Evolutionary conservation across 2,888 invertebrate genomes (phyloP).

Genomic region (Luperina nickerlii): DNA sequence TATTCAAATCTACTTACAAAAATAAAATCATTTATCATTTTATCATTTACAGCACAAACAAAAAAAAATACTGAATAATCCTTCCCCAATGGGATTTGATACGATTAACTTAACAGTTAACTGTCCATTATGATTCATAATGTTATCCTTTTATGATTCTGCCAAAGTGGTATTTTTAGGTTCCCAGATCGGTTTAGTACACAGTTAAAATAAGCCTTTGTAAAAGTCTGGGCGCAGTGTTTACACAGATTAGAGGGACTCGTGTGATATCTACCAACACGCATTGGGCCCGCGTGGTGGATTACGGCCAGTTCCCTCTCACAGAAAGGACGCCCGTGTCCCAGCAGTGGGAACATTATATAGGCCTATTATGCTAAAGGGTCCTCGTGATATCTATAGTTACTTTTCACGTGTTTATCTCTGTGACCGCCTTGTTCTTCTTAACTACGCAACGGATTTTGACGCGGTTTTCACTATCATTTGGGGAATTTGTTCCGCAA

Average conservation of each 20-base stretch:
- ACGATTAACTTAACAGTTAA: too few relatives aligned
- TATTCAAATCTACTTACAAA: too few relatives aligned
- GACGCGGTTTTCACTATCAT: neutral
- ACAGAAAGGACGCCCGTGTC: neutral
- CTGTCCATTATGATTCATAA: too few relatives aligned
- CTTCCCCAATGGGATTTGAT: too few relatives aligned
- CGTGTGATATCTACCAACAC: too few relatives aligned
- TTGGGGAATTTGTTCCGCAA: neutral
- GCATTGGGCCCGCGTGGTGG: too few relatives aligned
- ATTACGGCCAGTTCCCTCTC: too few relatives aligned
- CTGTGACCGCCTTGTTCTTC: neutral
- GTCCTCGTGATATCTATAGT: neutral
- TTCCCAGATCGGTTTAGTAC: neutral
- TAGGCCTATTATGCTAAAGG: neutral
- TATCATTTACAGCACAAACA: too few relatives aligned
- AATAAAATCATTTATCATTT: too few relatives aligned
- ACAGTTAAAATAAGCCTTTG: neutral
- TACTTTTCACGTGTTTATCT: neutral
- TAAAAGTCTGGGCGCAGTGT: neutral
- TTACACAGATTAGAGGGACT: neutral
- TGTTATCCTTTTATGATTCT: too few relatives aligned
- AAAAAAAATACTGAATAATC: too few relatives aligned
- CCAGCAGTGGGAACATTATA: neutral
- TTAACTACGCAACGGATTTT: neutral
- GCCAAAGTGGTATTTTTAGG: too few relatives aligned